A percentile compares a stretch with the other conserved stretches of the same genome.
Evolutionary conservation across 2,113 vertebrate genomes (phyloP).

Genomic region (Actenoides lindsayi): DNA sequence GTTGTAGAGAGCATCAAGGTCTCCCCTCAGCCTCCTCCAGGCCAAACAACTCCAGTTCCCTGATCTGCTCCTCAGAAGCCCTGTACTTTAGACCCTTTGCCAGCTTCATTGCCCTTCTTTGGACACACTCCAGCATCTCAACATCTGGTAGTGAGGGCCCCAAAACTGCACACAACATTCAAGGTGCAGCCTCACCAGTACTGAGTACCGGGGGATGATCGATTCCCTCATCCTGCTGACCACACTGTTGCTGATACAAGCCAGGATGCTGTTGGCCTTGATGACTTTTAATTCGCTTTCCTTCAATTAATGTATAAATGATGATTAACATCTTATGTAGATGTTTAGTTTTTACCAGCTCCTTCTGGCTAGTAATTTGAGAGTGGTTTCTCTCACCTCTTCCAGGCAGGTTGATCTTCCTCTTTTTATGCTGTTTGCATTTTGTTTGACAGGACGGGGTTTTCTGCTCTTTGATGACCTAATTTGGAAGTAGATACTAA

Average conservation of each 20-base stretch:
- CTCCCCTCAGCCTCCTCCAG: not conserved
- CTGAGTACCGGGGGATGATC: not conserved
- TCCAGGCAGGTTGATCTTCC: not conserved
- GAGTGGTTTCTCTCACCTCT: not conserved
- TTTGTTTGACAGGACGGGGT: not conserved
- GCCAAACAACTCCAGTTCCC: not conserved
- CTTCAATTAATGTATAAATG: not conserved
- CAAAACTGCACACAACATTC: not conserved
- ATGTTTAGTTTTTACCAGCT: not conserved
- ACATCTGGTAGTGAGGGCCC: too few species aligned
- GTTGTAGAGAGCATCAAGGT: not conserved
- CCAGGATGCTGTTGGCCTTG: not conserved
- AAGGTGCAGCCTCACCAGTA: not conserved
- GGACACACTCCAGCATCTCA: not conserved
- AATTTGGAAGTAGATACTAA: not conserved
- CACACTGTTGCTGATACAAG: not conserved
- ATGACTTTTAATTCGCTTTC: not conserved
- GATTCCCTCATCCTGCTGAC: not conserved
- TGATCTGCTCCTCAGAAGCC: not conserved
- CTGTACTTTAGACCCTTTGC: not conserved
- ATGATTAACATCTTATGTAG: not conserved
- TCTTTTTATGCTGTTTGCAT: not conserved
- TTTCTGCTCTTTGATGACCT: not conserved
- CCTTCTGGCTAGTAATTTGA: not conserved
- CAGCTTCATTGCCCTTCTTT: not conserved